A percentile compares a stretch with the other conserved stretches of the same genome.
Conservation (phyloP, 1,140 invertebrate species). For the Drosophila punjabiensis region DNA sequence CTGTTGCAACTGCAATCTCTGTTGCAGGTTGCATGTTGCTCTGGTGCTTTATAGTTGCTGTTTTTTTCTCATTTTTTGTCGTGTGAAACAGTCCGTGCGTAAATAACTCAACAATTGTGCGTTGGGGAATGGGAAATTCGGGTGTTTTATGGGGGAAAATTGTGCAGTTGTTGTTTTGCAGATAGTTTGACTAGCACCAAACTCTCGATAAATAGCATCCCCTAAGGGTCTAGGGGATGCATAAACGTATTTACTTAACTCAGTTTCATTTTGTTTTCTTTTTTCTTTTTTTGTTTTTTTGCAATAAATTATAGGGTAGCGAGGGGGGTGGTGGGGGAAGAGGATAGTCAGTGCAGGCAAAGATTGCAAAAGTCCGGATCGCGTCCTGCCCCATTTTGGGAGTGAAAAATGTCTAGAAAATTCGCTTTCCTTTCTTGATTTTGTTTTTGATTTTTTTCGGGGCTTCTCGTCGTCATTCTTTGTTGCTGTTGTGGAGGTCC, state of each 20-base stretch:
- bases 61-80: slow-evolving; percentile 48
- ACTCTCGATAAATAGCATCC: slow-evolving; percentile 68
- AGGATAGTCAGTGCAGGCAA: slow-evolving; percentile 76
- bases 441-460: slow-evolving; percentile 26
- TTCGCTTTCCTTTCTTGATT: slow-evolving; percentile 44
- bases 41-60: slow-evolving; percentile 46
- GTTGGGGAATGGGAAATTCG: slow-evolving; percentile 20
- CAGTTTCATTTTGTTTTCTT: slow-evolving; percentile 39
- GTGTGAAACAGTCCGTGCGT: slow-evolving; percentile 75
- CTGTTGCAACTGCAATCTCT: slow-evolving; percentile 37
- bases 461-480: slow-evolving; percentile 27
- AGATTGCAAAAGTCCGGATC: slow-evolving; percentile 68
- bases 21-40: slow-evolving; percentile 47
- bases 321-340: slow-evolving; percentile 29
- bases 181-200: slow-evolving; percentile 85
- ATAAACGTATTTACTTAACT: slow-evolving; percentile 73
- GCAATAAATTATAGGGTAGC: slow-evolving; percentile 63
- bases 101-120: slow-evolving; percentile 66
- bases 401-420: slow-evolving; percentile 43
- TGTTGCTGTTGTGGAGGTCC: slow-evolving; percentile 54
- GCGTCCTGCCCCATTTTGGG: slow-evolving; percentile 55
- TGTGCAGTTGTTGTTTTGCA: slow-evolving; percentile 68
- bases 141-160: slow-evolving; percentile 24
- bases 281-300: slow-evolving; percentile 28
- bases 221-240: slow-evolving; percentile 40